Base-by-base conservation (phyloP, 2,113 vertebrate genomes). In the Austrofundulus limnaeus region DNA sequence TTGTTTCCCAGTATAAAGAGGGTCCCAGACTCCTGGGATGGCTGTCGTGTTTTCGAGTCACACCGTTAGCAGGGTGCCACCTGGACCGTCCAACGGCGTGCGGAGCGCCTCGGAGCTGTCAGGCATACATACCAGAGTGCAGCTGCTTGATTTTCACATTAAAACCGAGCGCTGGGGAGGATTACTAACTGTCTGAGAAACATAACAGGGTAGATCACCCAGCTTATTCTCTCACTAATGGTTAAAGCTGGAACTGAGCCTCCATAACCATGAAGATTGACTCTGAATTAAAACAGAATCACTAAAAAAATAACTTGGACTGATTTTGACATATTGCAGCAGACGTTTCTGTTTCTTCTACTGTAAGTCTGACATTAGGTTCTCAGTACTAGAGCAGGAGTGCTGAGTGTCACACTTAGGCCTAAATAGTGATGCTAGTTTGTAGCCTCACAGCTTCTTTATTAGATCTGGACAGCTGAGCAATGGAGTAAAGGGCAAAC, bases 131-230 rank as follows among this genome's bases (percentile, higher is more conserved):
- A 55, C 86, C 85, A 39, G 2, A 59, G 80, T 39, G 83, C 86
- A 88, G 88, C 87, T 89, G 85, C 77, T 87, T 79, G 80, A 85
- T 90, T 89, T 69, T 89, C 82, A 83, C 89, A 88, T 90, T 90
- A 85, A 70, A 64, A 6, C 23, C 4, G 60, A 59, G 54, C 64
- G 70, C 76, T 81, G 54, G 66, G 54, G 54, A 76, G 87, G 85
- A 90, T 90, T 88, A 86, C 72, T 39, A 25, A 48, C 49, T 1
- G 41, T 84, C 83, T 77, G 72, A 51, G 50, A 17, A 63, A 34
- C 71, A 75, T 69, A 70, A 54, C 28, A 5, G 66, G 10, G 63
- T 70, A 48, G 16, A 67, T 71, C 66, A 11, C 28, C 0, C 5
- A 75, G 85, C 82, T 85, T 87, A 87, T 72, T 86, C 74, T 85